phyloP scores from a whole-genome alignment of 2,113 vertebrate genomes.

The Panthera uncia region DNA sequence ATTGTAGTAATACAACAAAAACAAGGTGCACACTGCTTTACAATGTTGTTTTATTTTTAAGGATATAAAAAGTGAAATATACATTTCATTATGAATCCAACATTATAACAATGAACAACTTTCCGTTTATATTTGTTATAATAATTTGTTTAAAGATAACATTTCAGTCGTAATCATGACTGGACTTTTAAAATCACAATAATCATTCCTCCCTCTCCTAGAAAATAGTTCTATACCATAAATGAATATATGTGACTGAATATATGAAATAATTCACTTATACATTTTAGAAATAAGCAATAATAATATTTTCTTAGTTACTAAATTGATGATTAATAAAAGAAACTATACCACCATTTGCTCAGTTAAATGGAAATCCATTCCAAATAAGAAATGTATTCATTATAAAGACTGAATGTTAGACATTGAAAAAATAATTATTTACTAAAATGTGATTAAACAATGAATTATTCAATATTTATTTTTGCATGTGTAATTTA shows the following conservation, averaged over 20 bases:
- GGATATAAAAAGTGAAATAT: not conserved
- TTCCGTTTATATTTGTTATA: not conserved
- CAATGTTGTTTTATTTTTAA: not conserved
- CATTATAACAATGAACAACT: not conserved
- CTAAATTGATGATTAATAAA: not conserved
- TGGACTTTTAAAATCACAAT: not conserved
- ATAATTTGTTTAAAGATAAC: not conserved
- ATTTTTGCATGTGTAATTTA: not conserved
- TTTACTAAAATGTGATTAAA: not conserved
- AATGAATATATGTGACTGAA: not conserved
- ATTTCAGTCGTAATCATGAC: not conserved
- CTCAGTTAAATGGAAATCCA: not conserved
- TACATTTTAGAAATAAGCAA: not conserved
- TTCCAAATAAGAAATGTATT: not conserved
- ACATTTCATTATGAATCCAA: not conserved
- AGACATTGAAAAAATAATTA: not conserved
- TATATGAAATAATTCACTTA: not conserved
- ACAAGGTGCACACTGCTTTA: not conserved
- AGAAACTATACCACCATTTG: not conserved
- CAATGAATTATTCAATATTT: not conserved
- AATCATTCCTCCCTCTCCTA: not conserved
- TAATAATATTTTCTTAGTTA: not conserved
- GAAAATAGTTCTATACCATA: not conserved
- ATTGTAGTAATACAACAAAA: not conserved
- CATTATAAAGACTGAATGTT: not conserved